These are phyloP conservation scores for Scylla paramamosain DNA, from an alignment of 1,140 invertebrate genomes.

Conservation along the genomic window DNA sequence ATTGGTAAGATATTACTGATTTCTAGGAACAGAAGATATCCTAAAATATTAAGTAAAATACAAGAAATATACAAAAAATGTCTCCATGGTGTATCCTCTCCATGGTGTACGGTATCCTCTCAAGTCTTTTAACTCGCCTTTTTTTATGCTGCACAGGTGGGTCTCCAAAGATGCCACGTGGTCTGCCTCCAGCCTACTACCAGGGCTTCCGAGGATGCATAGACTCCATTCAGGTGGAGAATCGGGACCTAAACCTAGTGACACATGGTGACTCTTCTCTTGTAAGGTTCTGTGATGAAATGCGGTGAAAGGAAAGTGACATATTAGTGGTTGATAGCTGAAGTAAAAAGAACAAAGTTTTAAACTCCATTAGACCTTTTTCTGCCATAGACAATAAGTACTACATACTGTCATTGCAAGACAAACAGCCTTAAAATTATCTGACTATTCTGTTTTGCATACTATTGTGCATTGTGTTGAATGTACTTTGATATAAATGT, in stretches of 20 bases:
- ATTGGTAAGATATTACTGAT: conserved; percentile 83
- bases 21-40: no score
- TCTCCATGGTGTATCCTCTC: no score
- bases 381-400: not conserved
- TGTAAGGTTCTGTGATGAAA: conserved; percentile 77
- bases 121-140: not conserved
- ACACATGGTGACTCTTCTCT: conserved; percentile 77
- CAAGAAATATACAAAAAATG: no score
- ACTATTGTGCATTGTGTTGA: not conserved
- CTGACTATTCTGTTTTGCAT: not conserved
- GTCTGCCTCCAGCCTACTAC: conserved; percentile 83
- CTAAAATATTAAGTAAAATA: no score
- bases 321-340: not conserved
- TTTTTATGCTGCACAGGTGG: conserved; percentile 80
- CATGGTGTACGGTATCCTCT: no score
- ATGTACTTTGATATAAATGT: not conserved
- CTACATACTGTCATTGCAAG: not conserved
- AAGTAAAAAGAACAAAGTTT: conserved; percentile 14
- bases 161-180: conserved; percentile 83
- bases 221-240: conserved; percentile 82
- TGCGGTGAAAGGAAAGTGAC: conserved; percentile 61
- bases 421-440: not conserved
- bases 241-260: conserved; percentile 78
- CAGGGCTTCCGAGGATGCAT: conserved; percentile 85
- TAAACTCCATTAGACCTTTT: not conserved